Evolutionary conservation across 1,140 invertebrate species (phyloP), one percentile per base, ranked within the genome.

Genomic region (Macrotrachela quadricornifera): DNA sequence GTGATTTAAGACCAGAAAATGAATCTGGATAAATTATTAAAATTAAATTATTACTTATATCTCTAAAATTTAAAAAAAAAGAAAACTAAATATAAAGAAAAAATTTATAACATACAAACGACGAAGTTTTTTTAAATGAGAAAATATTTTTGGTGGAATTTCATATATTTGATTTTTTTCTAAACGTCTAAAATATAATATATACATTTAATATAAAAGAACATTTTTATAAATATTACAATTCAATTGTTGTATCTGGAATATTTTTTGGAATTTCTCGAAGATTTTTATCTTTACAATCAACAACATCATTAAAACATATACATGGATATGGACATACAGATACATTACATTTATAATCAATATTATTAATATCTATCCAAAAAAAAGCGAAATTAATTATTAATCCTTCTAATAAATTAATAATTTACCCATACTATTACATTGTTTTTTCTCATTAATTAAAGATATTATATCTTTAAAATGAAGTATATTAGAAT

Each of bases 21-120:
- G 91, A 85, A 64, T 94, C 85, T 3, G 82, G 77, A 6, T 85
- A 81, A 36, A 97, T 78, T 67, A 84, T 83, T 37, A 79, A 78
- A 56, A 99, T 96, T 67, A 85, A 81, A 67, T 99, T 97, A 71
- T 95, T 94, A 64, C 86, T 94, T 57, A 99, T 72, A 66, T 99
- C 91, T 61, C 83, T 86, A 72, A 40, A 69, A 74, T 62, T 55
- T 8, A 43, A 18, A 51, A 52, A 38, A 12, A 3, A 46, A n/a
- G 9, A n/a, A n/a, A 18, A 3, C 45, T 36, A 8, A 10, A 14
- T 14, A 3, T 43, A 50, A 50, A 38, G 12, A 17, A 46, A 4
- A 4, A 11, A 15, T 18, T 8, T 17, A 30, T 46, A 37, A 77
- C 81, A 80, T 75, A 85, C 83, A 96, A 85, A 72, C 87, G 77